Conservation (phyloP, 2,888 invertebrate species). For the Polylopha cassiicola region DNA sequence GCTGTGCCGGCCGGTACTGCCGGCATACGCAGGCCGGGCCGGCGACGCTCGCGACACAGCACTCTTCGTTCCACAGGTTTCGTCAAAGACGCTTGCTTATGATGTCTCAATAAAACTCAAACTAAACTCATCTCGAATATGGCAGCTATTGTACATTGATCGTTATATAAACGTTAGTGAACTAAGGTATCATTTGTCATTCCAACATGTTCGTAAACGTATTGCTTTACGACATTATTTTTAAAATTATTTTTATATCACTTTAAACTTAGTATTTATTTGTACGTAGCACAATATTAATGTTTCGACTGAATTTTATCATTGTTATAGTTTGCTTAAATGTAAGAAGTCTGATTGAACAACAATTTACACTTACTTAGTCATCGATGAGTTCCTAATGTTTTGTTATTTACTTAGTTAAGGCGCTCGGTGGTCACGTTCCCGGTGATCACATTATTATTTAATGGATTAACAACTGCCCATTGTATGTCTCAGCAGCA, state of each 20-base stretch:
- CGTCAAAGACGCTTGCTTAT: slow-evolving; percentile 28
- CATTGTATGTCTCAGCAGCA: too few species aligned
- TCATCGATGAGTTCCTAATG: slow-evolving; percentile 39
- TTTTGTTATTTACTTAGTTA: slow-evolving; percentile 27
- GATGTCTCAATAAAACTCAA: slow-evolving; percentile 6
- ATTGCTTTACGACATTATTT: slow-evolving; percentile 4
- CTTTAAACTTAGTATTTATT: slow-evolving; percentile 27
- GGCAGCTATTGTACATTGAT: slow-evolving; percentile 61
- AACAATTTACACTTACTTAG: slow-evolving; percentile 35
- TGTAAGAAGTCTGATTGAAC: slow-evolving; percentile 47
- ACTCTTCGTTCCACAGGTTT: slow-evolving; percentile 8
- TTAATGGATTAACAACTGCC: too few species aligned
- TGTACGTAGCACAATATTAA: slow-evolving; percentile 44
- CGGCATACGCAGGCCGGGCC: background rate
- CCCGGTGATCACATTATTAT: too few species aligned
- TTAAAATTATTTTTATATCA: background rate
- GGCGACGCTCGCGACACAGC: background rate
- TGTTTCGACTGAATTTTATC: slow-evolving; percentile 49
- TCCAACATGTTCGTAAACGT: too few species aligned
- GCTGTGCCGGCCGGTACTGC: slow-evolving; percentile 1
- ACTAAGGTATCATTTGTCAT: slow-evolving; percentile 15
- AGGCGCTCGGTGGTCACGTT: too few species aligned
- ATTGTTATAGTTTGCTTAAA: slow-evolving; percentile 44
- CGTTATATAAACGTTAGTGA: slow-evolving; percentile 26
- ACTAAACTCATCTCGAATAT: slow-evolving; percentile 49